Evolutionary conservation across 2,888 invertebrate genomes (phyloP).

Genomic region (Ormyrus labotus): DNA sequence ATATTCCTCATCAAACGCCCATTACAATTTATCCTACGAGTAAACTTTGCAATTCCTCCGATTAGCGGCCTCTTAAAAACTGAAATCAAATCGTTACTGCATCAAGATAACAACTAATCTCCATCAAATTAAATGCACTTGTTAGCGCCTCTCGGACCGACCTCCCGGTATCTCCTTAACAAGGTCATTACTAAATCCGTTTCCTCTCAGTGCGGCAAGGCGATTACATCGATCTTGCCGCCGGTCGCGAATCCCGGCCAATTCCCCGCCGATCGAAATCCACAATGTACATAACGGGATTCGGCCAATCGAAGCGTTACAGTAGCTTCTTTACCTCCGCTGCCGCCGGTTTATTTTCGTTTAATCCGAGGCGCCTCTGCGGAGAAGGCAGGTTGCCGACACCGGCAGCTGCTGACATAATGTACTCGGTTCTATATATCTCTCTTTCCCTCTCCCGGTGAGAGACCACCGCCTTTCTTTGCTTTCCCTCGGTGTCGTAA

Average conservation of each 20-base stretch:
- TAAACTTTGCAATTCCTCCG: not conserved
- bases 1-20: too few species aligned
- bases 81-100: not conserved
- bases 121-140: not conserved
- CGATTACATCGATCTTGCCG: not conserved
- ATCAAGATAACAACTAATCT: not conserved
- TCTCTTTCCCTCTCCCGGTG: not conserved
- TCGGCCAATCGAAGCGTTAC: conserved; percentile 3
- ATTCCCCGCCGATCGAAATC: not conserved
- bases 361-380: not conserved
- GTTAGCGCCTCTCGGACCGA: not conserved
- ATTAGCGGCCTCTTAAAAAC: not conserved
- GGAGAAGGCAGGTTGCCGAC: not conserved
- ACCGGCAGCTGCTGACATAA: not conserved
- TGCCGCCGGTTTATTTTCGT: not conserved
- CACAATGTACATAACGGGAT: not conserved
- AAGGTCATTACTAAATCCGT: not conserved
- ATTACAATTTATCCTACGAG: too few species aligned
- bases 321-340: not conserved
- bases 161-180: conserved; percentile 2
- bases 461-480: not conserved
- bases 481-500: not conserved
- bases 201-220: not conserved
- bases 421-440: not conserved
- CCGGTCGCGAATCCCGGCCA: conserved; percentile 15